Evolutionary conservation across 2,888 invertebrate species (phyloP).

Genomic region (Netelia melanura): DNA sequence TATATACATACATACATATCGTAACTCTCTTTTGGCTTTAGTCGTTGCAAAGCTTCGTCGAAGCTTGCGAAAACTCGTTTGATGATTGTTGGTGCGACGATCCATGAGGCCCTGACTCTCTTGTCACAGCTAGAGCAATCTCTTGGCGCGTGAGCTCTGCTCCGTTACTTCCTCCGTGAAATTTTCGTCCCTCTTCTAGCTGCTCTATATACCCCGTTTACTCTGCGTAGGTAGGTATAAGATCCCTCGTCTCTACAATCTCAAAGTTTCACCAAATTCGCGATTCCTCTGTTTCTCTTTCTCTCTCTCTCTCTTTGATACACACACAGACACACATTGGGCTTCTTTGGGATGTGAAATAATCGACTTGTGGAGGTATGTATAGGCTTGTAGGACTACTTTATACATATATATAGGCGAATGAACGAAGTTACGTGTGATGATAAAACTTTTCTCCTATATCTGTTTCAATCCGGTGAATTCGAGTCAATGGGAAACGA

Average conservation of each 20-base stretch:
- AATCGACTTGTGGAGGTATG: constrained; percentile 20
- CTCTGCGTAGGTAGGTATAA: constrained; percentile 17
- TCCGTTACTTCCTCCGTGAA: constrained; percentile 51
- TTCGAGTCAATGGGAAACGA: constrained; percentile 27
- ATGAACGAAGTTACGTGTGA: constrained; percentile 40
- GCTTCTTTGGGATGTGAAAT: constrained; percentile 10
- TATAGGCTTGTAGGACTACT: constrained; percentile 12
- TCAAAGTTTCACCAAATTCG: constrained; percentile 43
- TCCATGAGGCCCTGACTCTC: constrained; percentile 37
- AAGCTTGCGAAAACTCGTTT: constrained; percentile 66
- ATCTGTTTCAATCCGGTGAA: constrained; percentile 2
- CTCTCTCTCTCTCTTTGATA: neutral
- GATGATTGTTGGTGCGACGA: constrained; percentile 67
- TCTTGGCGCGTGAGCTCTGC: constrained; percentile 38
- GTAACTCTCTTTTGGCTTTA: constrained; percentile 64
- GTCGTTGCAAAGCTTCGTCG: constrained; percentile 43
- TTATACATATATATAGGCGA: constrained; percentile 18
- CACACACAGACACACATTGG: neutral
- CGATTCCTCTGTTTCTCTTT: neutral
- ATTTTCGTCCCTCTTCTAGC: constrained; percentile 33
- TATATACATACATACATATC: neutral
- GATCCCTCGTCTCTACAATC: constrained; percentile 46
- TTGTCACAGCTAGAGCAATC: constrained; percentile 39
- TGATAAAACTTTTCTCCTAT: constrained; percentile 47
- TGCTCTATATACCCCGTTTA: constrained; percentile 28